Evolutionary conservation across 2,113 vertebrate species (phyloP).

Genomic region (Nycticryphes semicollaris): DNA sequence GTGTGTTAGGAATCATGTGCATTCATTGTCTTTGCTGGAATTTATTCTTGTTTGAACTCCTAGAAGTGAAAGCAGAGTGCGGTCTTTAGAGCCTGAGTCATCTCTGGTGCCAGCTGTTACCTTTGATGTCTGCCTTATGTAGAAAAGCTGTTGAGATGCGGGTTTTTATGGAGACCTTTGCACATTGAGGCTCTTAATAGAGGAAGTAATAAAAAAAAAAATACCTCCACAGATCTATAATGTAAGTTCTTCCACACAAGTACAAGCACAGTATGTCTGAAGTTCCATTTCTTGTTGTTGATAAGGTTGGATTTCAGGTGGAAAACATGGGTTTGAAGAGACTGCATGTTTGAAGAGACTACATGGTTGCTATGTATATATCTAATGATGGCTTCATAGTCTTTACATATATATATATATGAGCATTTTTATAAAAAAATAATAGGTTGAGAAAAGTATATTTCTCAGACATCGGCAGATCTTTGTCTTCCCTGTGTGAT

Average conservation of each 20-base stretch:
- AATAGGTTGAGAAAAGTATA: not conserved
- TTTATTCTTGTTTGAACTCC: not conserved
- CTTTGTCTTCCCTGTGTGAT: not conserved
- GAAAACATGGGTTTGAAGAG: not conserved
- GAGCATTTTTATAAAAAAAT: not conserved
- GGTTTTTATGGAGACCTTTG: not conserved
- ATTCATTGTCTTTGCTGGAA: not conserved
- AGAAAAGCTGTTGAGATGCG: not conserved
- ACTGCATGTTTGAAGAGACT: not conserved
- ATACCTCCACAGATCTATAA: not conserved
- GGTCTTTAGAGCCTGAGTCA: not conserved
- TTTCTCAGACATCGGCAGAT: not conserved
- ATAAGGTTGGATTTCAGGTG: not conserved
- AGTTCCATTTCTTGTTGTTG: not conserved
- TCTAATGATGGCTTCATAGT: not conserved
- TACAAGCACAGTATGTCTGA: not conserved
- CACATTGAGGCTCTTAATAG: not conserved
- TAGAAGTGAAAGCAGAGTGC: not conserved
- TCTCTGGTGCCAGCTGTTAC: conserved; percentile 12
- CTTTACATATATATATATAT: no score
- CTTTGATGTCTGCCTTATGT: conserved; percentile 5
- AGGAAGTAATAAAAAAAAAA: not conserved
- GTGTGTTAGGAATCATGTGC: not conserved
- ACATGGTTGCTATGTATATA: not conserved
- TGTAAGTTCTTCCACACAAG: not conserved